A percentile compares a stretch with the other conserved stretches of the same genome.
phyloP scores from a whole-genome alignment of 2,797 vertebrate genomes.

The Hemibagrus guttatus region DNA sequence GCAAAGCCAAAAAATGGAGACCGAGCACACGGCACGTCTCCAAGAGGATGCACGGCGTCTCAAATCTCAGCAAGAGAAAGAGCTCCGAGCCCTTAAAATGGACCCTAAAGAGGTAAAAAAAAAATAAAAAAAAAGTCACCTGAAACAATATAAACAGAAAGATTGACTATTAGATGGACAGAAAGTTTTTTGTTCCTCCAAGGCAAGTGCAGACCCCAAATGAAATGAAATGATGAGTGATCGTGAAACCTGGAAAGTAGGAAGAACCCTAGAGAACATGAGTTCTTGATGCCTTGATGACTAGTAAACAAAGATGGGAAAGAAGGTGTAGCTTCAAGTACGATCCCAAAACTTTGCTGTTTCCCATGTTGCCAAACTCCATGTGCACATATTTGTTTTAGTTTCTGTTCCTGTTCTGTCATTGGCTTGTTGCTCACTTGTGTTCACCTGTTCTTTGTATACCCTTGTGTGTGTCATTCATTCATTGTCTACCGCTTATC shows the following conservation, averaged over 20 bases:
- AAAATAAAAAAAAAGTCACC: too few relatives aligned
- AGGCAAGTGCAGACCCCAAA: neutral
- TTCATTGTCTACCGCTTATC: too few relatives aligned
- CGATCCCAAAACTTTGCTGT: neutral
- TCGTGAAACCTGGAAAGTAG: neutral
- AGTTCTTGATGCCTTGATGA: neutral
- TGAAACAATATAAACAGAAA: neutral
- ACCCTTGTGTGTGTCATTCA: too few relatives aligned
- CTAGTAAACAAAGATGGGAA: neutral
- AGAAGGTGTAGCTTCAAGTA: neutral
- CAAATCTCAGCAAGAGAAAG: slow-evolving; percentile 71
- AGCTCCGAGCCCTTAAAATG: slow-evolving; percentile 55
- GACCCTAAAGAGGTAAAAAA: slow-evolving; percentile 67
- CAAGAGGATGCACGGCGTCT: slow-evolving; percentile 69
- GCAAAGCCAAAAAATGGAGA: slow-evolving; percentile 64
- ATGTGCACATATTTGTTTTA: neutral
- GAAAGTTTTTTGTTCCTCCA: neutral
- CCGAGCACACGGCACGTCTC: slow-evolving; percentile 63
- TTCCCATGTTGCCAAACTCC: neutral
- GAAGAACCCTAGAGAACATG: neutral
- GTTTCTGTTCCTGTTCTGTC: neutral
- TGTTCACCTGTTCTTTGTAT: neutral
- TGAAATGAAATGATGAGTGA: neutral
- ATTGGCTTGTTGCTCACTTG: neutral
- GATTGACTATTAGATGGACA: neutral